Evolutionary conservation across 2,113 vertebrate genomes (phyloP).

Genomic region (Orcinus orca): DNA sequence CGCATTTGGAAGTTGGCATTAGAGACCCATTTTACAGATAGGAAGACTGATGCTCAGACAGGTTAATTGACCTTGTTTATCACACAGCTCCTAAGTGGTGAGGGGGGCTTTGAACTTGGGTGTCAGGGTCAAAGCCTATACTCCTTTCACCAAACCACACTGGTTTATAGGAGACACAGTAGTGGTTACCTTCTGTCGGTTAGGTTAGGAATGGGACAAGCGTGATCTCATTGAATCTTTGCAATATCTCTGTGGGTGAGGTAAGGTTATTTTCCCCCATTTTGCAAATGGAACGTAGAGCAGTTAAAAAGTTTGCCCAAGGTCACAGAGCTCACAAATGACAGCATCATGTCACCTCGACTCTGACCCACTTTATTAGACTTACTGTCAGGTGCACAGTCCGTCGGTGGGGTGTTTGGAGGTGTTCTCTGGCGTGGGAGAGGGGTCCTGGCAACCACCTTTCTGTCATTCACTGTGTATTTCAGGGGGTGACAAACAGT

Average conservation of each 20-base stretch:
- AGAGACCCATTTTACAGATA: neutral
- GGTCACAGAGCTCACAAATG: neutral
- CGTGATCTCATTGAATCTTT: neutral
- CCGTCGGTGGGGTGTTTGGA: rapidly evolving
- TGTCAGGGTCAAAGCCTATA: neutral
- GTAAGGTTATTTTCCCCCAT: neutral
- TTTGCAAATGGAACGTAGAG: neutral
- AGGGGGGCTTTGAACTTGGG: neutral
- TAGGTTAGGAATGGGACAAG: neutral
- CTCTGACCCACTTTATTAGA: neutral
- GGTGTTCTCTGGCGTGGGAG: neutral
- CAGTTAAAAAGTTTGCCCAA: neutral
- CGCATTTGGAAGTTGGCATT: neutral
- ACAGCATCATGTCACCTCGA: neutral
- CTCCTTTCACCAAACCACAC: neutral
- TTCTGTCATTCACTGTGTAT: neutral
- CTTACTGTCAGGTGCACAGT: neutral
- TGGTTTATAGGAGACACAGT: neutral
- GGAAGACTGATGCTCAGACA: neutral
- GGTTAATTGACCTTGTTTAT: neutral
- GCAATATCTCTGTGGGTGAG: neutral
- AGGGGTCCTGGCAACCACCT: neutral
- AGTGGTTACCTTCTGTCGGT: neutral
- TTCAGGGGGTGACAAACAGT: neutral
- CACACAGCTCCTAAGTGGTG: neutral